Conservation (phyloP, 1,140 invertebrate genomes). For the Leptopilina boulardi region DNA sequence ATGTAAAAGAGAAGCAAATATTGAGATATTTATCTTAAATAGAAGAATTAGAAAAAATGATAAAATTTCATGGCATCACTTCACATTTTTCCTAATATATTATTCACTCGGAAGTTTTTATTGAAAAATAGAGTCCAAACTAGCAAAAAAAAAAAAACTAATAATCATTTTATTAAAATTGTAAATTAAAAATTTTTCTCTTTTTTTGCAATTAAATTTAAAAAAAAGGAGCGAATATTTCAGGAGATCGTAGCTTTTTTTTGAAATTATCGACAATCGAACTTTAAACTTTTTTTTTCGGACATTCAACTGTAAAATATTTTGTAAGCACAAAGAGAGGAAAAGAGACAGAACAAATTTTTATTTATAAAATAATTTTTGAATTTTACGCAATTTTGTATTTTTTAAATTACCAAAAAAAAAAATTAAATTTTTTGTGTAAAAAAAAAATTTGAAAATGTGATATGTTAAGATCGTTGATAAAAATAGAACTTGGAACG, state of each 20-base stretch:
- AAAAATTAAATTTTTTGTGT: not conserved
- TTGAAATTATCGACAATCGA: not conserved
- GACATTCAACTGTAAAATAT: too few relatives aligned
- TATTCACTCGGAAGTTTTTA: too few relatives aligned
- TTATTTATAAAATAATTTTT: not conserved
- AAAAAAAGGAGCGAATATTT: not conserved
- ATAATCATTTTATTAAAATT: too few relatives aligned
- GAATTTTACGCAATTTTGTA: too few relatives aligned
- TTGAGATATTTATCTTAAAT: not conserved
- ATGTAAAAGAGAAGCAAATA: slow-evolving; percentile 4
- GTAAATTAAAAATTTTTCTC: too few relatives aligned
- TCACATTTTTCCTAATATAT: not conserved
- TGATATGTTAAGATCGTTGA: slow-evolving; percentile 15
- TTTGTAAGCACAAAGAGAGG: too few relatives aligned
- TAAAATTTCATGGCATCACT: slow-evolving; percentile 2
- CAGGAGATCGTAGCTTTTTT: not conserved
- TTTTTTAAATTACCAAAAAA: too few relatives aligned
- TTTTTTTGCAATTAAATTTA: not conserved
- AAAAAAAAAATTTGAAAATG: not conserved
- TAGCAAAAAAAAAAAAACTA: too few relatives aligned
- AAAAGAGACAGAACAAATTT: not conserved
- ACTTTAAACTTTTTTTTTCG: not conserved
- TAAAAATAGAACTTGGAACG: too few relatives aligned
- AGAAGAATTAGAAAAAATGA: not conserved
- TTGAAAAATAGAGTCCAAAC: too few relatives aligned